Base-by-base conservation (phyloP, 2,888 invertebrate species). In the Ennomos fuscantarius region DNA sequence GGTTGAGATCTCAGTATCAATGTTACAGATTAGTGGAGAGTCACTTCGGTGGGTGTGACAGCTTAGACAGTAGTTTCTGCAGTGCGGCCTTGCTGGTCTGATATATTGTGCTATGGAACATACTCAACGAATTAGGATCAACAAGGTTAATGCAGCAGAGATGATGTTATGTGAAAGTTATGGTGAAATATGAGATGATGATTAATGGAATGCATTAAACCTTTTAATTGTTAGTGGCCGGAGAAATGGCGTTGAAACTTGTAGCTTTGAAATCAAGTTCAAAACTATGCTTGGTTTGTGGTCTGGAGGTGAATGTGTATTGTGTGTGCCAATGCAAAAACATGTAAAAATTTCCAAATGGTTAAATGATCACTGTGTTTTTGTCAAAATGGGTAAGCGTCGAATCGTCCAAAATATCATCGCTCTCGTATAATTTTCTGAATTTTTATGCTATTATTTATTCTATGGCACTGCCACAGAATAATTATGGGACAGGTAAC, bases 51-150 rank as follows among this genome's bases (percentile, higher is more conserved):
- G 11, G 41, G 41, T 34, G 34, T 1, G 34, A 60, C 39, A 60
- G 55, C 11, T 45, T 36, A 49, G 32, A 2, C 9, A 36, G 33
- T 12, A 58, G 53, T 42, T 58, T 37, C 32, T 49, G 33, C 9
- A 24, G 8, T 40, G 12, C 44, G 65, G 63, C 63, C 76, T 73
- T 64, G 72, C 68, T 63, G 56, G 61, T 65, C 65, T 74, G 72
- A 79, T 76, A 73, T 75, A 78, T 66, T 62, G 68, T 70, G 66
- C 68, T 71, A 70, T 81, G 74, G 78, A 74, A 75, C 61, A 69
- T 68, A 74, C 68, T 72, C 66, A 52, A 68, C 60, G 62, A 67
- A 76, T 68, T 66, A 76, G 74, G 79, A 74, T 74, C 76, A 74
- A 76, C 59, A 65, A 72, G 74, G 74, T 74, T 66, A 58, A 45